Conservation (phyloP, 1,140 invertebrate genomes). For the Bombyx mandarina region DNA sequence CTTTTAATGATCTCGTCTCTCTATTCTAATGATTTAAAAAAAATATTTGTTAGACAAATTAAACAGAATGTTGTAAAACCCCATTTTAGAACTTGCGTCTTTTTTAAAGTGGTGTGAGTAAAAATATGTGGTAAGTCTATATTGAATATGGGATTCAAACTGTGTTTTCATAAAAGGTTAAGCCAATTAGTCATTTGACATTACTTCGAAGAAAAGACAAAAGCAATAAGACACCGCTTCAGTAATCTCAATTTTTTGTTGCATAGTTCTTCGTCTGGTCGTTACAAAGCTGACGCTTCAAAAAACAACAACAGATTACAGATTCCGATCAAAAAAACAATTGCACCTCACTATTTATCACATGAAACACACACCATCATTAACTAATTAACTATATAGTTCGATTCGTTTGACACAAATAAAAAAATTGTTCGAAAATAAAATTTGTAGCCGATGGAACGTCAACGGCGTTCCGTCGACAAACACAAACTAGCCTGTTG, state of each 20-base stretch:
- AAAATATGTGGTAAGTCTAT: no score
- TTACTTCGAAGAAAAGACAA: background rate
- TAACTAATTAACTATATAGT: slow-evolving; percentile 27
- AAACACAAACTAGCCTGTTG: slow-evolving; percentile 57
- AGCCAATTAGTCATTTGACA: no score
- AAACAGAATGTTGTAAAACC: no score
- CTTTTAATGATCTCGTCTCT: no score
- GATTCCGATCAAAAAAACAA: slow-evolving; percentile 30
- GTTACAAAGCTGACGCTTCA: slow-evolving; percentile 19
- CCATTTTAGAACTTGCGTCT: no score
- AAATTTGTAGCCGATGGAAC: slow-evolving; percentile 40
- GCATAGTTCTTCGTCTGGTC: slow-evolving; percentile 17
- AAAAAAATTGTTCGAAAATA: slow-evolving; percentile 47
- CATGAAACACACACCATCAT: slow-evolving; percentile 43
- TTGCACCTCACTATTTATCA: slow-evolving; percentile 17
- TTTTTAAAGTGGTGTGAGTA: no score
- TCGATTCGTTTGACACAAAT: slow-evolving; percentile 39
- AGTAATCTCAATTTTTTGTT: slow-evolving; percentile 34
- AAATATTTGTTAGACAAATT: no score
- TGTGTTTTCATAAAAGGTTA: no score
- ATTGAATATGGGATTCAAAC: no score
- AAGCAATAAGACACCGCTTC: slow-evolving; percentile 6
- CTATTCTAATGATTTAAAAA: no score
- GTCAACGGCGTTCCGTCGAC: slow-evolving; percentile 45
- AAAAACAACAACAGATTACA: slow-evolving; percentile 23